Evolutionary conservation across 2,888 invertebrate species (phyloP).

Genomic region (Abscondita cerata): DNA sequence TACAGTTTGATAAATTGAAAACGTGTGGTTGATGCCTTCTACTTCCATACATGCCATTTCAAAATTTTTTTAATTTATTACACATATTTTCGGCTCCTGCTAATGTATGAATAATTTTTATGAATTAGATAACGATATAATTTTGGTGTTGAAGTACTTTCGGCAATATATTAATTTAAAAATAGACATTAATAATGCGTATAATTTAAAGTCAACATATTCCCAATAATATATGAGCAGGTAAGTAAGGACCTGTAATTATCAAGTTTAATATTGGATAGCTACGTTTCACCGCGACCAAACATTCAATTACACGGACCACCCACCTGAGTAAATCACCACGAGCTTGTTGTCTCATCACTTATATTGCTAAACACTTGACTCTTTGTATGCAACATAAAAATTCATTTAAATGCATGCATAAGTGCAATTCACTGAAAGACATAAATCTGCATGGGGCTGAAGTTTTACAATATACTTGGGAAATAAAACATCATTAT

Average conservation of each 20-base stretch:
- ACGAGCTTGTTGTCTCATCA: constrained; percentile 42
- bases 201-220: constrained; percentile 49
- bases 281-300: constrained; percentile 48
- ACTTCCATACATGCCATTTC: no score
- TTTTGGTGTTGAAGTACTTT: constrained; percentile 5
- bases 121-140: constrained; percentile 1
- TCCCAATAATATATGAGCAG: constrained; percentile 51
- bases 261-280: constrained; percentile 52
- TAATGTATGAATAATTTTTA: no score
- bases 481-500: no score
- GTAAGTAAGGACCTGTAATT: constrained; percentile 55
- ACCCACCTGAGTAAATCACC: constrained; percentile 56
- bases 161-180: constrained; percentile 48
- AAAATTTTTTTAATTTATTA: no score
- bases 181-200: constrained; percentile 37
- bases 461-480: no score
- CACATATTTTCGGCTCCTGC: no score
- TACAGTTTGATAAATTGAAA: no score
- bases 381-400: no score
- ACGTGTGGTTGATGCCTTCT: no score
- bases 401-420: constrained; percentile 4
- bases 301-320: constrained; percentile 57
- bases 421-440: constrained; percentile 8
- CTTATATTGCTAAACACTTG: constrained; percentile 31
- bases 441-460: constrained; percentile 4